A percentile compares a stretch with the other conserved stretches of the same genome.
phyloP scores from a whole-genome alignment of 2,888 invertebrate species.

The Octodonta nipae region DNA sequence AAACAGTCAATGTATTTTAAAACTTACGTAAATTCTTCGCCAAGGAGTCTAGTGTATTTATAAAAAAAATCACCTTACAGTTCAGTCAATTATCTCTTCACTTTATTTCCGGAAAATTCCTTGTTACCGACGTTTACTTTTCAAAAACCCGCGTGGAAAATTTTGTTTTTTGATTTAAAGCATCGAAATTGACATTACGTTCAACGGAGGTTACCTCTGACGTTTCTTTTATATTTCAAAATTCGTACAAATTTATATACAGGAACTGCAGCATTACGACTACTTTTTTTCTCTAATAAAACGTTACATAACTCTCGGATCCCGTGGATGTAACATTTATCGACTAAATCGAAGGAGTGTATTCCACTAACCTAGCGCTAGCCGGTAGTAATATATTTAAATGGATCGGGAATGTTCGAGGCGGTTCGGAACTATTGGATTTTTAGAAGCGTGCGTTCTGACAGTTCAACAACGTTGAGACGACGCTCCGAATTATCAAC shows the following conservation, averaged over 20 bases:
- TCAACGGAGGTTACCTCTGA: slow-evolving; percentile 4
- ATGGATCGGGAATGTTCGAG: slow-evolving; percentile 15
- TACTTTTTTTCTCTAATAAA: slow-evolving; percentile 8
- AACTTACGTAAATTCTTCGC: no score
- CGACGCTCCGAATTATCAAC: neutral
- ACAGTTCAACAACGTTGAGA: neutral
- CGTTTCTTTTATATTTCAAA: no score
- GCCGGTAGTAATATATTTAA: slow-evolving; percentile 16
- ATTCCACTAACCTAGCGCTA: slow-evolving; percentile 16
- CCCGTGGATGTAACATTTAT: slow-evolving; percentile 22
- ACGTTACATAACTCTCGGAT: slow-evolving; percentile 13
- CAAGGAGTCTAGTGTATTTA: no score
- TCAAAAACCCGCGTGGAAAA: slow-evolving; percentile 14
- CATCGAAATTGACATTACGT: slow-evolving; percentile 8
- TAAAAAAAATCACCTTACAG: no score
- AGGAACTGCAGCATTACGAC: slow-evolving; percentile 9
- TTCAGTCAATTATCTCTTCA: no score
- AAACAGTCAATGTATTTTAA: no score
- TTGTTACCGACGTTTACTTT: no score
- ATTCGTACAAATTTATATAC: no score
- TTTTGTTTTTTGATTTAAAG: slow-evolving; percentile 12
- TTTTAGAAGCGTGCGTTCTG: neutral
- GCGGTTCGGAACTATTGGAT: neutral
- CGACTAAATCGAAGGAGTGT: slow-evolving; percentile 19
- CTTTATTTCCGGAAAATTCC: slow-evolving; percentile 4